phyloP scores from a whole-genome alignment of 1,140 invertebrate genomes.

The Drosophila sturtevanti region DNA sequence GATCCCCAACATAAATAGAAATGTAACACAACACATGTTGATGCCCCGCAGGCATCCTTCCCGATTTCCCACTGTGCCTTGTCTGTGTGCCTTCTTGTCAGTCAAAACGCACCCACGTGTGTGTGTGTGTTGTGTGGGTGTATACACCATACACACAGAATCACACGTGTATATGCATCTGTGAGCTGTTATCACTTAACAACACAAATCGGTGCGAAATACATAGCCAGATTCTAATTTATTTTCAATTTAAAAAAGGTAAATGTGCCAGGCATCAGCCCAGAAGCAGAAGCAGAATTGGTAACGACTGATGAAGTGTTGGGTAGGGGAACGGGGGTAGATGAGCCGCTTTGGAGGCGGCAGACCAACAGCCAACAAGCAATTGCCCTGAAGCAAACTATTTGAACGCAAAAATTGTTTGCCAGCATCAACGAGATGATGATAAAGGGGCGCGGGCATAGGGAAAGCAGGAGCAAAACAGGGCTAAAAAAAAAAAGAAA shows the following conservation, averaged over 20 bases:
- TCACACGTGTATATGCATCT: conserved; percentile 4
- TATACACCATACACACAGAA: conserved; percentile 9
- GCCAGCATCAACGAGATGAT: conserved; percentile 34
- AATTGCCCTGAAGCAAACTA: conserved; percentile 70
- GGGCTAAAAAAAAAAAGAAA: background rate
- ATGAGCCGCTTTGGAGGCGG: conserved; percentile 29
- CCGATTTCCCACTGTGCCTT: conserved; percentile 19
- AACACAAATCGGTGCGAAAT: conserved; percentile 80
- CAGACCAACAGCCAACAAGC: conserved; percentile 42
- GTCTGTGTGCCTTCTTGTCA: conserved; percentile 33
- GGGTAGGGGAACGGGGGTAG: background rate
- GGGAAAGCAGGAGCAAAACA: conserved; percentile 21
- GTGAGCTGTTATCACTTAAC: conserved; percentile 69
- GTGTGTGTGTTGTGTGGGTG: too few species aligned
- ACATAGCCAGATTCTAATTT: conserved; percentile 78
- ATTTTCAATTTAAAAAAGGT: conserved; percentile 81
- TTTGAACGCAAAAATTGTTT: conserved; percentile 68
- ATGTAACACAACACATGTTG: conserved; percentile 77
- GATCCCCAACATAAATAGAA: conserved; percentile 61
- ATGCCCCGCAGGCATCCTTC: conserved; percentile 58
- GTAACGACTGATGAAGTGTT: conserved; percentile 11
- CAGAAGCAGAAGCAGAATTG: conserved; percentile 10
- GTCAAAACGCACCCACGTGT: conserved; percentile 43
- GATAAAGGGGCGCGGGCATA: background rate
- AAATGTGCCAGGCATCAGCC: conserved; percentile 63